Percentiles rank a stretch among this genome's conserved stretches.
Evolutionary conservation across 2,888 invertebrate genomes (phyloP).

Genomic region (Nymphalis urticae): DNA sequence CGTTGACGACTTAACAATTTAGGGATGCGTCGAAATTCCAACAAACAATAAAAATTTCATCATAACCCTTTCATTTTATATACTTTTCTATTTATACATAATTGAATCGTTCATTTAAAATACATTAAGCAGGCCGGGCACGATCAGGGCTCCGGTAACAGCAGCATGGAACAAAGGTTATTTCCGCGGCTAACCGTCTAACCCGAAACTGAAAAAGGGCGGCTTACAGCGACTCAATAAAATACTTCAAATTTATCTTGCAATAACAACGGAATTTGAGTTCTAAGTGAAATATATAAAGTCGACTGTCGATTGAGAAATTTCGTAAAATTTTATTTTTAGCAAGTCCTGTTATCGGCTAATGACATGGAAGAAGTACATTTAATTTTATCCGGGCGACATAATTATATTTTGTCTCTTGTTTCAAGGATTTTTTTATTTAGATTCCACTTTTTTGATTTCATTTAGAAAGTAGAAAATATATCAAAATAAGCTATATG

Average conservation of each 20-base stretch:
- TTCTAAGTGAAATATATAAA: constrained; percentile 14
- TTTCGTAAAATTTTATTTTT: constrained; percentile 22
- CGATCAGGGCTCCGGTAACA: constrained; percentile 50
- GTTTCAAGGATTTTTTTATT: constrained; percentile 21
- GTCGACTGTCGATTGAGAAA: neutral
- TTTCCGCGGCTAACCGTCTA: constrained; percentile 40
- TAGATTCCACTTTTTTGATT: constrained; percentile 9
- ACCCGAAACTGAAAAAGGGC: constrained; percentile 30
- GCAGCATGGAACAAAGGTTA: constrained; percentile 55
- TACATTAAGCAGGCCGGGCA: constrained; percentile 61
- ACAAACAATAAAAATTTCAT: constrained; percentile 55
- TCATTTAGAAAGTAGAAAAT: no score
- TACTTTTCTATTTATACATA: constrained; percentile 54
- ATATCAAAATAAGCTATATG: no score
- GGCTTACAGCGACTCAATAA: constrained; percentile 28
- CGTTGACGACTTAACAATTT: constrained; percentile 4
- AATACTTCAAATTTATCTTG: constrained; percentile 15
- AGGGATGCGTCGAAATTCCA: neutral
- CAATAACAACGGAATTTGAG: constrained; percentile 10
- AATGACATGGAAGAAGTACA: constrained; percentile 28
- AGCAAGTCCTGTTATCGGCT: constrained; percentile 19
- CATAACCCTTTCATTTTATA: constrained; percentile 54
- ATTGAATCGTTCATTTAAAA: constrained; percentile 70
- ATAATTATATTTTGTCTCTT: constrained; percentile 29
- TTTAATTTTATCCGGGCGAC: constrained; percentile 35